These are phyloP conservation scores for Agrenia bidenticulata DNA, from an alignment of 2,888 invertebrate genomes.

Conservation along the genomic window DNA sequence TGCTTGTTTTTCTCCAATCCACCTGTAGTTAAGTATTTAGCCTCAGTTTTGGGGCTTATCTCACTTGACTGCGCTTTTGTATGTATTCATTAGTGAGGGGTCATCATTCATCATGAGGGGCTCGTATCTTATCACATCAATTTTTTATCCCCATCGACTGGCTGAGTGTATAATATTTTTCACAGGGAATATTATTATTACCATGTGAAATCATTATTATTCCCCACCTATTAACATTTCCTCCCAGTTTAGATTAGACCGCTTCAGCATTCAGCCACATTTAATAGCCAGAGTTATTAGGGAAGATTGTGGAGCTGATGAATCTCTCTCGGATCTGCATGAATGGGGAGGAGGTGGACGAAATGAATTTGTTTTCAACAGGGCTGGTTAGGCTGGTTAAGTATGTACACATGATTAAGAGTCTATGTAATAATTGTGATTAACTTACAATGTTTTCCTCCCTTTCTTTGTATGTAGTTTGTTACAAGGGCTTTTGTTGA, in stretches of 20 bases:
- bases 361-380: background rate
- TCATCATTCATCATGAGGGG: constrained; percentile 24
- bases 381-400: background rate
- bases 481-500: constrained; percentile 8
- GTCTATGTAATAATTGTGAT: constrained; percentile 42
- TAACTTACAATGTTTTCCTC: constrained; percentile 37
- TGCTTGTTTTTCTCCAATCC: constrained; percentile 2
- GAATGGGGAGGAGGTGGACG: background rate
- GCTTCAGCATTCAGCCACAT: background rate
- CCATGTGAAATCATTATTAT: constrained; percentile 35
- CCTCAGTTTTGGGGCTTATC: background rate
- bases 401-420: constrained; percentile 43
- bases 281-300: background rate
- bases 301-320: background rate
- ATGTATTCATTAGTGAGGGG: constrained; percentile 8
- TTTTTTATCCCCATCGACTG: constrained; percentile 6
- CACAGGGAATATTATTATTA: constrained; percentile 37
- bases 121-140: constrained; percentile 20
- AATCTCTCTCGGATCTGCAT: background rate
- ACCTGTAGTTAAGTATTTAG: constrained; percentile 11
- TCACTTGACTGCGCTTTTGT: background rate
- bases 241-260: constrained; percentile 14
- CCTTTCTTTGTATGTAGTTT: constrained; percentile 28
- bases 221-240: constrained; percentile 43
- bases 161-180: constrained; percentile 23